phyloP scores from a whole-genome alignment of 1,140 invertebrate genomes.

The Pemphigus obesinymphae region DNA sequence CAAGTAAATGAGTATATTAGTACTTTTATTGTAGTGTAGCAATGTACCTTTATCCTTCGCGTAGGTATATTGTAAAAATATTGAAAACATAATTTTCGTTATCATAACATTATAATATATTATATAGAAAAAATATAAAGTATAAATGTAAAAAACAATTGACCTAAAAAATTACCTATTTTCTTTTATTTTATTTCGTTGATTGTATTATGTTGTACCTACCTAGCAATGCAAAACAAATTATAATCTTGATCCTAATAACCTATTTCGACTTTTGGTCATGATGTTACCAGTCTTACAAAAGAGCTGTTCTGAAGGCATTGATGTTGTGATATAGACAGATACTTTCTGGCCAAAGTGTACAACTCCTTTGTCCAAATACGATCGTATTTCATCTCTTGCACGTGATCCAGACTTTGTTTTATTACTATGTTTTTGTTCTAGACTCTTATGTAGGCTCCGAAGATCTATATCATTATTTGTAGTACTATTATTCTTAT shows the following conservation, averaged over 20 bases:
- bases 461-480: neutral
- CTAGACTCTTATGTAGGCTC: neutral
- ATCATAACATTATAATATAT: neutral
- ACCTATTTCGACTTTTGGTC: slow-evolving; percentile 24
- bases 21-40: neutral
- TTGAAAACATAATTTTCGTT: neutral
- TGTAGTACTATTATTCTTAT: neutral
- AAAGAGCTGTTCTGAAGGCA: slow-evolving; percentile 32
- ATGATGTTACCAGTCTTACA: slow-evolving; percentile 21
- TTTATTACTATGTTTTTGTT: neutral
- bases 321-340: neutral
- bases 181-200: neutral
- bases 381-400: neutral
- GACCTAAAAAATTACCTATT: neutral
- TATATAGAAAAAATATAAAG: neutral
- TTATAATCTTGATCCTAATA: neutral
- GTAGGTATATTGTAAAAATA: too few relatives aligned
- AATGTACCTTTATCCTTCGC: neutral
- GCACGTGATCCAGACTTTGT: neutral
- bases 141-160: neutral
- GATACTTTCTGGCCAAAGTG: neutral
- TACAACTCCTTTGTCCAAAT: neutral
- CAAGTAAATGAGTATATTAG: neutral
- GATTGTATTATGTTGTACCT: neutral
- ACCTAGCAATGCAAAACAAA: neutral